Percentiles rank a stretch among this genome's conserved stretches.
Evolutionary conservation across 2,113 vertebrate genomes (phyloP).

Genomic region (Notothenia coriiceps): DNA sequence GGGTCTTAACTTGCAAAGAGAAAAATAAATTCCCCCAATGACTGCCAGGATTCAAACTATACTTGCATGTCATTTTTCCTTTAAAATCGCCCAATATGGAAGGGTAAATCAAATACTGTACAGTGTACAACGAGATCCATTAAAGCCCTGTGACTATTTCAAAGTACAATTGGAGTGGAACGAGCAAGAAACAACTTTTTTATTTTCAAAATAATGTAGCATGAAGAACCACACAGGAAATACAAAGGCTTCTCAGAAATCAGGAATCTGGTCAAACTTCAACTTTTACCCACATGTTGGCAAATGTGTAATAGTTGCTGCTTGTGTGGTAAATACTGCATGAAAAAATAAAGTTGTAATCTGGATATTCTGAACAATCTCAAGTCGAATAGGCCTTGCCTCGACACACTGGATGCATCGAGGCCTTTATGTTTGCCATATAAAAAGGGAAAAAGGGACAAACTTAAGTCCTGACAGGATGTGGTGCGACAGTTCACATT

Average conservation of each 20-base stretch:
- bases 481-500: constrained; percentile 40
- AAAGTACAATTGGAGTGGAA: neutral
- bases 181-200: neutral
- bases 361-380: neutral
- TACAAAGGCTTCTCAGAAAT: neutral
- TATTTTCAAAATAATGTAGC: neutral
- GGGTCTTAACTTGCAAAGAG: too few species aligned
- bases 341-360: neutral
- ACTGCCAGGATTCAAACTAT: neutral
- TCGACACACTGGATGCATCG: neutral
- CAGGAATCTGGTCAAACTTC: neutral
- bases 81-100: neutral
- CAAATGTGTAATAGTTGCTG: neutral
- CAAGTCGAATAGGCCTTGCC: neutral
- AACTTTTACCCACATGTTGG: neutral
- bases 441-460: constrained; percentile 39
- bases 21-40: neutral
- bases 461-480: constrained; percentile 16
- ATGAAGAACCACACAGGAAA: neutral
- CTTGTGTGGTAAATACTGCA: neutral
- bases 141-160: neutral
- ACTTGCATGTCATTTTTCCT: neutral
- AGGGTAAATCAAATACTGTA: neutral
- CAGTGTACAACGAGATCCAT: neutral
- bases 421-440: neutral